These are phyloP conservation scores for Tichodroma muraria DNA, from an alignment of 2,113 vertebrate species.

Conservation along the genomic window DNA sequence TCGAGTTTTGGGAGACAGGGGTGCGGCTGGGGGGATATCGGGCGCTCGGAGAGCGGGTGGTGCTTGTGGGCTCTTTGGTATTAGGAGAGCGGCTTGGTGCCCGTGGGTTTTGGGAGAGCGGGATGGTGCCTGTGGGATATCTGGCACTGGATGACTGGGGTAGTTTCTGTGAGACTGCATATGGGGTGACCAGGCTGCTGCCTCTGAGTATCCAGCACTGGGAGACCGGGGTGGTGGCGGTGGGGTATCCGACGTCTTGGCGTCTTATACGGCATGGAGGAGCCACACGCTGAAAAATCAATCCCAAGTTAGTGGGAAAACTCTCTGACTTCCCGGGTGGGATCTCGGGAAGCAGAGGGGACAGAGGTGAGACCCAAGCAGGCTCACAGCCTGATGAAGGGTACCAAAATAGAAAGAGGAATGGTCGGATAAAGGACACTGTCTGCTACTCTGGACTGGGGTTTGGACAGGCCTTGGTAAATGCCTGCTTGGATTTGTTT, in stretches of 20 bases:
- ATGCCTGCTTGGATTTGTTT: background rate
- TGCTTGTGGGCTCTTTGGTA: accelerated
- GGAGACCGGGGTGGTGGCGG: background rate
- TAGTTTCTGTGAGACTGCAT: background rate
- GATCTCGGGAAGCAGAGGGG: background rate
- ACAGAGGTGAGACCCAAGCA: background rate
- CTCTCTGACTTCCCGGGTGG: background rate
- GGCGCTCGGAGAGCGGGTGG: background rate
- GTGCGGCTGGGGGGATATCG: background rate
- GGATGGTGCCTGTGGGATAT: background rate
- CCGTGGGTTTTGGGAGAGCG: background rate
- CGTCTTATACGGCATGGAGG: accelerated
- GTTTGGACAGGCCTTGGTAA: background rate
- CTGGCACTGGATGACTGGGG: background rate
- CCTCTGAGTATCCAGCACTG: background rate
- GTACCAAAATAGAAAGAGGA: background rate
- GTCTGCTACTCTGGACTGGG: background rate
- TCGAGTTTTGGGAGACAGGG: too few relatives aligned
- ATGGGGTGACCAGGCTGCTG: too few relatives aligned
- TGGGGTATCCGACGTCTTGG: accelerated
- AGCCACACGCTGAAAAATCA: accelerated
- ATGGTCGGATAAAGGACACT: background rate
- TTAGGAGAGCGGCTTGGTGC: background rate
- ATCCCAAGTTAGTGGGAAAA: accelerated
- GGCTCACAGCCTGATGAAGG: background rate